A percentile compares a stretch with the other conserved stretches of the same genome.
phyloP scores from a whole-genome alignment of 2,797 vertebrate genomes.

The Rachycentron canadum region DNA sequence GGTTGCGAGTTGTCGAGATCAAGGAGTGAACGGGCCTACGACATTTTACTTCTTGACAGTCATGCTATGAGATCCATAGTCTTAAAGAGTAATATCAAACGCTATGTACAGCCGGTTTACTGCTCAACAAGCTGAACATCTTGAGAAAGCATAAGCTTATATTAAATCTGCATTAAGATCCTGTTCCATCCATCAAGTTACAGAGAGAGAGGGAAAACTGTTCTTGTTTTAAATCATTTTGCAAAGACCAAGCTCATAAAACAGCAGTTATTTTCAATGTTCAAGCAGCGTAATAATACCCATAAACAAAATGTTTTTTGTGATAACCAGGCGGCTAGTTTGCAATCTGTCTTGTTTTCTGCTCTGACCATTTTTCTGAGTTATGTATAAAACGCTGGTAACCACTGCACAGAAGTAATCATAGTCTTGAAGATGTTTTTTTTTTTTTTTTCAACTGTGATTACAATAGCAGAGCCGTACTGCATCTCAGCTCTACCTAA shows the following conservation, averaged over 20 bases:
- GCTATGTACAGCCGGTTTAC: neutral
- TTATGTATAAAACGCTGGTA: slow-evolving; percentile 19
- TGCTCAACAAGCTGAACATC: neutral
- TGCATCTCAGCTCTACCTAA: slow-evolving; percentile 30
- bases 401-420: slow-evolving; percentile 4
- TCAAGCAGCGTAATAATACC: slow-evolving; percentile 4
- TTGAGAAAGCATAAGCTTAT: neutral
- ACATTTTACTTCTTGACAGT: slow-evolving; percentile 28
- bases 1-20: slow-evolving; percentile 48
- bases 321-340: slow-evolving; percentile 29
- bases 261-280: slow-evolving; percentile 24
- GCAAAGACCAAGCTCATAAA: slow-evolving; percentile 15
- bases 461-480: neutral
- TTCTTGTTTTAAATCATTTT: slow-evolving; percentile 35
- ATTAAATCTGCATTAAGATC: neutral
- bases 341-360: slow-evolving; percentile 18
- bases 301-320: slow-evolving; percentile 32
- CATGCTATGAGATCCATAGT: neutral
- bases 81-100: slow-evolving; percentile 5
- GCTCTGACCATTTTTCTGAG: slow-evolving; percentile 26
- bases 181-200: neutral
- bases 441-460: neutral
- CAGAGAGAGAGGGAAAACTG: neutral
- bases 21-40: slow-evolving; percentile 10
- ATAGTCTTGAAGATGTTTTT: slow-evolving; percentile 1